Conservation (phyloP, 2,113 vertebrate genomes). For the Brachionichthys hirsutus region DNA sequence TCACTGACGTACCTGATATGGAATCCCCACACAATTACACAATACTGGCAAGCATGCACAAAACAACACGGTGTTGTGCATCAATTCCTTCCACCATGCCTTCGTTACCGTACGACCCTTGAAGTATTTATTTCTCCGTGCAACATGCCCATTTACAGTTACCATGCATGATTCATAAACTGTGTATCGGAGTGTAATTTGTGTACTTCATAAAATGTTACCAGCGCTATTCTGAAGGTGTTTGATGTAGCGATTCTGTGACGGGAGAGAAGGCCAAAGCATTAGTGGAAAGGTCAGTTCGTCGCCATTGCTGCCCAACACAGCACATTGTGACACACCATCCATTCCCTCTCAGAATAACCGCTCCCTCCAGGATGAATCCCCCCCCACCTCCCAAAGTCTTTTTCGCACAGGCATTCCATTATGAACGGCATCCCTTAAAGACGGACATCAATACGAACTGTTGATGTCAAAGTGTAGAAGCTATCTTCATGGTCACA, state of each 20-base stretch:
- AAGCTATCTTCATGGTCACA: slow-evolving; percentile 45
- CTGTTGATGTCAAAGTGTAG: slow-evolving; percentile 24
- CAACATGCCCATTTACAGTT: not conserved
- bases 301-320: slow-evolving; percentile 48
- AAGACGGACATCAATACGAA: slow-evolving; percentile 50
- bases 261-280: not conserved
- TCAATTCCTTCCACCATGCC: too few relatives aligned
- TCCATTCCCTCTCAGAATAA: slow-evolving; percentile 54
- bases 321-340: slow-evolving; percentile 63
- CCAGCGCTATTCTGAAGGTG: slow-evolving; percentile 13
- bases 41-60: too few relatives aligned
- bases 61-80: too few relatives aligned
- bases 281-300: slow-evolving; percentile 53
- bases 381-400: slow-evolving; percentile 11
- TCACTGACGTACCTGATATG: too few relatives aligned
- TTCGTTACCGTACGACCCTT: too few relatives aligned
- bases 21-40: not conserved
- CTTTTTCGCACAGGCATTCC: slow-evolving; percentile 37
- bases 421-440: slow-evolving; percentile 49
- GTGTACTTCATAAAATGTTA: slow-evolving; percentile 10
- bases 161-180: not conserved
- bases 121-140: not conserved
- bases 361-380: slow-evolving; percentile 40
- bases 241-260: slow-evolving; percentile 5
- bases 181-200: slow-evolving; percentile 1